Evolutionary conservation across 2,113 vertebrate genomes (phyloP).

Genomic region (Bos javanicus): DNA sequence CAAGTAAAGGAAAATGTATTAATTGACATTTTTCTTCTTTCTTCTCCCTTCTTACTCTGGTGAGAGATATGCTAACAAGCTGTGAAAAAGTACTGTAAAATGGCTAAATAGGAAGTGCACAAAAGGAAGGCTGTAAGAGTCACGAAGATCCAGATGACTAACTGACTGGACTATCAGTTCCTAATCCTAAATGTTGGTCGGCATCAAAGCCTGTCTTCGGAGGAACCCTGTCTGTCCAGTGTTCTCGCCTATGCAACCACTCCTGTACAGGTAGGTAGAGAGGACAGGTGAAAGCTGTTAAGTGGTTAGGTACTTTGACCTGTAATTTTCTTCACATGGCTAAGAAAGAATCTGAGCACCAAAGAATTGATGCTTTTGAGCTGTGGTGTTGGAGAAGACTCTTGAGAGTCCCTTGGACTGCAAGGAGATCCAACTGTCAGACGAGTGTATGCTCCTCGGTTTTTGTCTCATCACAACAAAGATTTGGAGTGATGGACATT

Average conservation of each 20-base stretch:
- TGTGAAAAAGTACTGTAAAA: background rate
- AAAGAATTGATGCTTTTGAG: background rate
- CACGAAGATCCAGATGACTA: background rate
- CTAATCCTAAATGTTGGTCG: background rate
- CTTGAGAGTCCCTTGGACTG: background rate
- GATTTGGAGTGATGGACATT: no score
- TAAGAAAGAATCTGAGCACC: background rate
- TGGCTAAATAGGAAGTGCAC: background rate
- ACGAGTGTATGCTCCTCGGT: no score
- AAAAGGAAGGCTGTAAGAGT: background rate
- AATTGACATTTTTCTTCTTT: background rate
- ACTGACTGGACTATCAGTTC: background rate
- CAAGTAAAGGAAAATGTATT: background rate
- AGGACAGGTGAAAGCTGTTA: background rate
- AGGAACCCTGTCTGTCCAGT: background rate
- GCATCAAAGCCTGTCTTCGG: background rate
- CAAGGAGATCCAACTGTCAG: background rate
- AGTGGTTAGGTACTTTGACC: fast-evolving
- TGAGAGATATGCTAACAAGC: background rate
- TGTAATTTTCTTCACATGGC: background rate
- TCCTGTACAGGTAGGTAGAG: background rate
- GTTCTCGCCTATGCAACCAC: background rate
- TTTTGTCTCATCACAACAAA: no score
- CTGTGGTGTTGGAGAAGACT: background rate
- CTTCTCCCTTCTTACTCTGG: background rate